Conservation (phyloP, 2,888 invertebrate genomes). For the Oxyscelio sp. region DNA sequence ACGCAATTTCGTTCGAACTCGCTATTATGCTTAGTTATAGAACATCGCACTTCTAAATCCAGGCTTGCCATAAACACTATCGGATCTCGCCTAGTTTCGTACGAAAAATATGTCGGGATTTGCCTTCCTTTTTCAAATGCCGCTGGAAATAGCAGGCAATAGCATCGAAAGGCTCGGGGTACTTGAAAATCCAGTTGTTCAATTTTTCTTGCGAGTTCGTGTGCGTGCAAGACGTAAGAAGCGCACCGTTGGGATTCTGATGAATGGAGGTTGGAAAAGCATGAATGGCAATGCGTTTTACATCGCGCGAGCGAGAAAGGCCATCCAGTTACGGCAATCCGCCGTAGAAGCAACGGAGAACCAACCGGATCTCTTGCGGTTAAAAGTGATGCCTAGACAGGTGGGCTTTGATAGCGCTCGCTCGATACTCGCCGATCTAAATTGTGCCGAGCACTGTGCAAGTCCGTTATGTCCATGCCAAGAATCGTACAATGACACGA, state of each 20-base stretch:
- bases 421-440: conserved; percentile 48
- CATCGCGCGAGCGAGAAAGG: conserved; percentile 34
- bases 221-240: conserved; percentile 20
- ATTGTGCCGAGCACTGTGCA: conserved; percentile 46
- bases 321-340: conserved; percentile 20
- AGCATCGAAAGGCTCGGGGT: conserved; percentile 11
- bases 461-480: conserved; percentile 50
- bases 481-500: conserved; percentile 55
- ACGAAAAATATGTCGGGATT: conserved; percentile 5
- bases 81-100: neutral
- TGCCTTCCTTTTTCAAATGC: neutral
- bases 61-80: neutral
- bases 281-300: conserved; percentile 51
- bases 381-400: conserved; percentile 63
- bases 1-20: neutral
- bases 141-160: conserved; percentile 22
- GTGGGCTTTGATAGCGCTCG: conserved; percentile 46
- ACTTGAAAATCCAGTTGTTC: conserved; percentile 39
- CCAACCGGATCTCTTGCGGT: conserved; percentile 11
- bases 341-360: conserved; percentile 17
- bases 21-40: neutral
- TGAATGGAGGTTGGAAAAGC: conserved; percentile 65
- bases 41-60: neutral
- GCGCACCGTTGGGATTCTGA: conserved; percentile 56
- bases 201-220: conserved; percentile 16